A percentile compares a stretch with the other conserved stretches of the same genome.
phyloP scores from a whole-genome alignment of 2,797 vertebrate genomes.

The Corythornis leucogaster region DNA sequence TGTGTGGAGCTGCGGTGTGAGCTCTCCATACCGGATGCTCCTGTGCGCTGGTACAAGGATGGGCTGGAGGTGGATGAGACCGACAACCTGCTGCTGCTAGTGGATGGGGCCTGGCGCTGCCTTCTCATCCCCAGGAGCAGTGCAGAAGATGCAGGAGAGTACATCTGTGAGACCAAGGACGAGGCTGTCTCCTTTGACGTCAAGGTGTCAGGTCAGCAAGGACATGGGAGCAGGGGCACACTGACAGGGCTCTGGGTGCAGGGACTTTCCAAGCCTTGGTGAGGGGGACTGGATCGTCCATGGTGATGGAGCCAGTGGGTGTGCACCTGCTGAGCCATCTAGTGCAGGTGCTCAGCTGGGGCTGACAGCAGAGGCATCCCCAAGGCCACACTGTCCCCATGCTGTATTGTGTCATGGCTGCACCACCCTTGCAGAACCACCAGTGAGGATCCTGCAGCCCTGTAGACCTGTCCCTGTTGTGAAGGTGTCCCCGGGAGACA shows the following conservation, averaged over 20 bases:
- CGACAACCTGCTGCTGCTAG: slow-evolving; percentile 84
- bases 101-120: slow-evolving; percentile 86
- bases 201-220: slow-evolving; percentile 88
- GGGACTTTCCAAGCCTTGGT: neutral
- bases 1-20: slow-evolving; percentile 89
- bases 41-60: slow-evolving; percentile 92
- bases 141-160: slow-evolving; percentile 90
- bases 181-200: slow-evolving; percentile 93
- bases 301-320: neutral
- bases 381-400: accelerated
- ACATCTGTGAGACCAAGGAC: slow-evolving; percentile 92
- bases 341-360: accelerated
- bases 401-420: neutral
- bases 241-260: neutral
- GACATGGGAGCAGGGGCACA: neutral
- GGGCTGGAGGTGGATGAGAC: slow-evolving; percentile 94
- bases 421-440: slow-evolving; percentile 81
- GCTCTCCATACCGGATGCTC: slow-evolving; percentile 87
- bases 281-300: neutral
- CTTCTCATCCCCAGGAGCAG: slow-evolving; percentile 88
- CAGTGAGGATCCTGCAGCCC: slow-evolving; percentile 87
- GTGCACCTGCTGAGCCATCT: neutral
- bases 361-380: neutral
- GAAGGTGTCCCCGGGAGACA: slow-evolving; percentile 81
- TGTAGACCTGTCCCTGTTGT: slow-evolving; percentile 78